Evolutionary conservation across 2,797 vertebrate genomes (phyloP), one percentile per base, ranked within the genome.

Genomic region (Diplodus puntazzo): DNA sequence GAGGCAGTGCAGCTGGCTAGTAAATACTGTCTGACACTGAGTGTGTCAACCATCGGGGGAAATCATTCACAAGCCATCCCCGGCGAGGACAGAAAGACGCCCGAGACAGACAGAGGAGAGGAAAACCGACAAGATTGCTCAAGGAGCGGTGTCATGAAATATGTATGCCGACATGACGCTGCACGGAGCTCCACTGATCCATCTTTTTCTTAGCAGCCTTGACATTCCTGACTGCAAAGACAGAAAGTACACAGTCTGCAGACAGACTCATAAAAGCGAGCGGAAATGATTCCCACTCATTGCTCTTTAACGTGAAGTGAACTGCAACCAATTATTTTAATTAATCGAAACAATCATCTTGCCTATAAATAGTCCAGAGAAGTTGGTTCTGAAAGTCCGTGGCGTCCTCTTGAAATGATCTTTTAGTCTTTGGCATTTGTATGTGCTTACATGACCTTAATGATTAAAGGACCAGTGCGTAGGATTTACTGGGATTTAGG

Each of bases 31-130:
- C 79, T 84, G 81, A 79, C 87, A 87, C 81, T 10, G 54, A 89
- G 75, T 69, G 86, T 87, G 89, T 90, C 82, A 85, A 75, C 79
- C 85, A 69, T 75, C 53, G 60, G 69, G 73, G 79, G 73, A 77
- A 88, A 88, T 92, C 82, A 75, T 45, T 92, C 80, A 86, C 73
- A 53, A 81, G 69, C 6, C 72, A 88, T 85, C 61, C 77, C 66
- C 17, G 23, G 59, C 39, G 16, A 66, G 46, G 75, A 88, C 65
- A 83, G 73, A 69, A 74, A 84, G 72, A 81, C n/a, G 57, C 67
- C 63, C 18, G 34, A 50, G 88, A 85, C 77, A 79, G 84, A 80
- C 57, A 1, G 69, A 34, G 43, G 71, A 20, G 65, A 67, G 69
- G 64, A 69, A 83, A 85, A 66, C 13, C 1, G 23, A 73, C 82